A percentile compares a stretch with the other conserved stretches of the same genome.
phyloP scores from a whole-genome alignment of 2,113 vertebrate species.

The Megaceryle maxima region DNA sequence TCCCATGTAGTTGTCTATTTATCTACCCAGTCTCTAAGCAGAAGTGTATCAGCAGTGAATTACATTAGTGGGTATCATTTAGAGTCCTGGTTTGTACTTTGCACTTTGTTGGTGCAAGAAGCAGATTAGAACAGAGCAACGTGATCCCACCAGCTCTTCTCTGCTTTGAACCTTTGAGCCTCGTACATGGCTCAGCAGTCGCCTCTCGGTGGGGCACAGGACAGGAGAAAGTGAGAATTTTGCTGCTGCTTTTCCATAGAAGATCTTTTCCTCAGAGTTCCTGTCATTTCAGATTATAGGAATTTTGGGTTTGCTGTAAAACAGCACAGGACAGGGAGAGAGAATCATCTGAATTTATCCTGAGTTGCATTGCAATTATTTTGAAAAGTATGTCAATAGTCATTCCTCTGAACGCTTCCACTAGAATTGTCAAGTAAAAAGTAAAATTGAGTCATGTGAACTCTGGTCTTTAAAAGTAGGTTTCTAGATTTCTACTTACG shows the following conservation, averaged over 20 bases:
- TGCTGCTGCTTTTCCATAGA: not conserved
- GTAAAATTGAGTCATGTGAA: not conserved
- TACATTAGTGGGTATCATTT: not conserved
- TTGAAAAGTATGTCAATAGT: not conserved
- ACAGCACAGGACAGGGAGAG: not conserved
- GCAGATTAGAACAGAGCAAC: not conserved
- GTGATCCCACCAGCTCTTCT: not conserved
- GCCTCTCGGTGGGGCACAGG: accelerated
- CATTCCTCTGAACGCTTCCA: not conserved
- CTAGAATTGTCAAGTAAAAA: not conserved
- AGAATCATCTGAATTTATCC: not conserved
- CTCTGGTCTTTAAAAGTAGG: not conserved
- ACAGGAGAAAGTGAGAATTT: not conserved
- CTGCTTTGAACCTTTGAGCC: not conserved
- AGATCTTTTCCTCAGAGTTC: not conserved
- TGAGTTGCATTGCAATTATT: not conserved
- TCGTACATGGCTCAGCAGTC: not conserved
- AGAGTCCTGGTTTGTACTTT: not conserved
- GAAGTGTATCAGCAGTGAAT: not conserved
- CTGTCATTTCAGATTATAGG: not conserved
- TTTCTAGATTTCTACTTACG: not conserved
- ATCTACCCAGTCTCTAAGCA: not conserved
- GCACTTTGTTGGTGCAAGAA: not conserved
- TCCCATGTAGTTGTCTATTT: not conserved
- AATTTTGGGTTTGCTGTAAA: not conserved